Evolutionary conservation across 2,888 invertebrate genomes (phyloP).

Genomic region (Ophraella communa): DNA sequence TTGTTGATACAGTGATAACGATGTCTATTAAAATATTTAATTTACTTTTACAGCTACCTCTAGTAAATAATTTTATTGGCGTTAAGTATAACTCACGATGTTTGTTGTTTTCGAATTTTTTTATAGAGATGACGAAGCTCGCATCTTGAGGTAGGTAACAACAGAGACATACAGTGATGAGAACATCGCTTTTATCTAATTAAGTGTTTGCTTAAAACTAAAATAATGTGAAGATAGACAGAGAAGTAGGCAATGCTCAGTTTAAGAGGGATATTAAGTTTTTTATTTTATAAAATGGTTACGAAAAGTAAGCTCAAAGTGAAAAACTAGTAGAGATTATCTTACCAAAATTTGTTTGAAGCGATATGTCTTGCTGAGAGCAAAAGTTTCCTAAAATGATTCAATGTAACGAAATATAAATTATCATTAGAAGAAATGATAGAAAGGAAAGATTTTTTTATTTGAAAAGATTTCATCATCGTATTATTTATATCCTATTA

Average conservation of each 20-base stretch:
- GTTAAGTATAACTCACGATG: not conserved
- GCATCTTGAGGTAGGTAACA: constrained; percentile 23
- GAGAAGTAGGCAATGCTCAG: not conserved
- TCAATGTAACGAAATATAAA: too few relatives aligned
- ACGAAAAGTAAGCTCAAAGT: too few relatives aligned
- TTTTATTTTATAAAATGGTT: too few relatives aligned
- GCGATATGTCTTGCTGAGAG: too few relatives aligned
- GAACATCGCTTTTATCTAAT: not conserved
- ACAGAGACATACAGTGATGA: not conserved
- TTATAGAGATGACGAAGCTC: constrained; percentile 28
- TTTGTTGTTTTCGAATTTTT: constrained; percentile 15
- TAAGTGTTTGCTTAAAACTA: not conserved
- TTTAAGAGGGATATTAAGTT: not conserved
- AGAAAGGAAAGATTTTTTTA: too few relatives aligned
- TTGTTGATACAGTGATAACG: not conserved
- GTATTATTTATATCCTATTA: too few relatives aligned
- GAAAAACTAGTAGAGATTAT: too few relatives aligned
- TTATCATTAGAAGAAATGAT: too few relatives aligned
- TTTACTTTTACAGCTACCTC: not conserved
- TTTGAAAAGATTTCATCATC: too few relatives aligned
- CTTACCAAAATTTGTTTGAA: too few relatives aligned
- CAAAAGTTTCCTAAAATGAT: too few relatives aligned
- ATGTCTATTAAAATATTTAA: not conserved
- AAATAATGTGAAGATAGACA: not conserved
- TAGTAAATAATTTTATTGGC: not conserved